Evolutionary conservation across 2,888 invertebrate species (phyloP), one percentile per base, ranked within the genome.

Genomic region (Lithophane socia): DNA sequence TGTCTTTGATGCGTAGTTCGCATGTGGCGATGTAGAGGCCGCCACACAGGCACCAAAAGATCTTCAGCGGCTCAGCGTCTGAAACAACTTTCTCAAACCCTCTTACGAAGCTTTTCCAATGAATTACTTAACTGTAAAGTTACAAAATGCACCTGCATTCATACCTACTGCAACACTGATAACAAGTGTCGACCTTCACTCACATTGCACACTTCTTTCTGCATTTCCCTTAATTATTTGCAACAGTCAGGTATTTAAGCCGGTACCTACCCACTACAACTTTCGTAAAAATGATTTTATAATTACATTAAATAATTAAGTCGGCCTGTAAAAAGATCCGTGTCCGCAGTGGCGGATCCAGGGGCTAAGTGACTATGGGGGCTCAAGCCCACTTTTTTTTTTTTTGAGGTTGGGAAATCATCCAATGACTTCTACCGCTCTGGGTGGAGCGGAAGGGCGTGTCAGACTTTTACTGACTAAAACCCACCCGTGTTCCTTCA

Each of bases 201-300:
- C 47, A 7, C 42, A 61, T 77, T 76, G 54, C 81, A 69, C 71
- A 69, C 29, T 61, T 65, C 24, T 82, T 68, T 69, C 68, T 69
- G 13, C 77, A 85, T 82, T 82, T 82, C 83, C 68, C 77, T 66
- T 77, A 69, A 81, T 76, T 82, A 85, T 76, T 76, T 61, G 61
- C 78, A 29, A 66, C 66, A 54, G 7, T 8, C 18, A 37, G 7
- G 13, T 21, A 37, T 61, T 10, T 24, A 71, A 37, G 18, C 42
- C 58, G 4, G 18, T 54, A 71, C 60, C 5, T 44, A 29, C n/a
- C 29, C 29, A 21, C 42, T n/a, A 64, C 56, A 65, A 69, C 58
- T 83, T 83, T 67, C 47, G 44, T 13, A 49, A 81, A 29, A 68
- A n/a, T 47, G 1, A 12, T 47, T 18, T 24, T 64, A 37, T 37